Base-by-base conservation (phyloP, 1,140 invertebrate species). In the Bombyx mandarina region DNA sequence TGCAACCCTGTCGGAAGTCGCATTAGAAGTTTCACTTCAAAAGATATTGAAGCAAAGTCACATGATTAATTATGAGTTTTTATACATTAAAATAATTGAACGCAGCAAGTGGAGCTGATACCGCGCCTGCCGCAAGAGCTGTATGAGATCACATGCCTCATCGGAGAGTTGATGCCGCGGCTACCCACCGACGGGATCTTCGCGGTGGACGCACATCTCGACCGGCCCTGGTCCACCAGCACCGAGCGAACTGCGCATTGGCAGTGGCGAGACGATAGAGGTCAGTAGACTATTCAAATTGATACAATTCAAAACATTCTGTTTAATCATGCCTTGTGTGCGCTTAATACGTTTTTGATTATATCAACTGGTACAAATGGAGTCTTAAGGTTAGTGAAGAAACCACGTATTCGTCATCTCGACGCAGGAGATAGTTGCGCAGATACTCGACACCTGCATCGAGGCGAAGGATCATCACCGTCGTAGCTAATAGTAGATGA, bases 211-310 rank as follows among this genome's bases (percentile, higher is more conserved):
- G 90, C 91, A 50, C 90, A 97, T 72, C 89, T 98, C 55, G 93
- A 95, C 85, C 92, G 93, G 76, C 93, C 92, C 64, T 92, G 89
- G 73, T 85, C 90, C 71, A 90, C 91, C 52, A 93, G 95, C 77
- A 91, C 92, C 58, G 93, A 95, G 70, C 94, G 96, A 75, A 91
- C 93, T 59, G 95, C 97, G 2, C 91, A 94, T 61, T 99, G 98
- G 98, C 97, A 98, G 83, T 99, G 97, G 97, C 91, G 95, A 52
- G 97, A 98, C 85, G 97, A 97, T 94, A 82, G 97, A 93, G 94
- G 96, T 92, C 83, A 69, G 52, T 60, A 44, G 45, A 9, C 2
- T 26, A n/a, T 12, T 51, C 6, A 51, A 6, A 18, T 8, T 8
- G 49, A 22, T 2, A 35, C 26, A 5, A 1, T 35, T 35, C 4